Percentiles rank a stretch among this genome's conserved stretches.
These are phyloP conservation scores for Emydoidea blandingii DNA, from an alignment of 2,797 vertebrate species.

Conservation along the genomic window DNA sequence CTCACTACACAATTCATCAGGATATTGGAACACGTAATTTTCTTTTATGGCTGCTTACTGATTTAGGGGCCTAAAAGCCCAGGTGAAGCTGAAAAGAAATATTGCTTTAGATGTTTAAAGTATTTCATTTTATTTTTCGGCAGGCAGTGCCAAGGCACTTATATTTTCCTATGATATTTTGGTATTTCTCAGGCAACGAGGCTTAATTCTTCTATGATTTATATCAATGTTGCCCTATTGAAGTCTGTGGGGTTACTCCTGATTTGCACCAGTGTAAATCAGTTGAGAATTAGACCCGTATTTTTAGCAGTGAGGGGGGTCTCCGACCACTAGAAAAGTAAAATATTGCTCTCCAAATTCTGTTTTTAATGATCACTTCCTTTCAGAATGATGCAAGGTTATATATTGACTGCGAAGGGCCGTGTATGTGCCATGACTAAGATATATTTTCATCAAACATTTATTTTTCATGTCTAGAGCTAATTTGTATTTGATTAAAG, in stretches of 20 bases:
- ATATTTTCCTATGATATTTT: constrained; percentile 62
- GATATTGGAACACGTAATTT: constrained; percentile 72
- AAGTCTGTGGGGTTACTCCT: constrained; percentile 57
- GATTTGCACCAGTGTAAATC: constrained; percentile 69
- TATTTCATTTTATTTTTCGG: constrained; percentile 44
- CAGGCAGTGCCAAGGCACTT: constrained; percentile 41
- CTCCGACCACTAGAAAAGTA: constrained; percentile 64
- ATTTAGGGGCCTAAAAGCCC: constrained; percentile 71
- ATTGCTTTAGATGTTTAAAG: constrained; percentile 67
- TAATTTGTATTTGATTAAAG: constrained; percentile 84
- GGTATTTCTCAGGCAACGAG: constrained; percentile 8
- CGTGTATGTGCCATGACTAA: constrained; percentile 71
- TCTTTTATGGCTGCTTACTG: constrained; percentile 62
- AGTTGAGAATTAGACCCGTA: constrained; percentile 53
- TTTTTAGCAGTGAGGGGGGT: constrained; percentile 23
- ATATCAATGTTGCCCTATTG: constrained; percentile 25
- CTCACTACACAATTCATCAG: constrained; percentile 77
- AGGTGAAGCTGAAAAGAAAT: constrained; percentile 73
- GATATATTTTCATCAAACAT: constrained; percentile 71
- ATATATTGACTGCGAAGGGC: constrained; percentile 74
- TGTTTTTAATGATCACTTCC: constrained; percentile 77
- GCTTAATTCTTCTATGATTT: constrained; percentile 55
- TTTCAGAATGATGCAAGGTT: constrained; percentile 77
- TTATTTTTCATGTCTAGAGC: constrained; percentile 72
- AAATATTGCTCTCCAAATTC: constrained; percentile 75